phyloP scores from a whole-genome alignment of 92 coral and sea anemone genomes.

The Metridium senile region DNA sequence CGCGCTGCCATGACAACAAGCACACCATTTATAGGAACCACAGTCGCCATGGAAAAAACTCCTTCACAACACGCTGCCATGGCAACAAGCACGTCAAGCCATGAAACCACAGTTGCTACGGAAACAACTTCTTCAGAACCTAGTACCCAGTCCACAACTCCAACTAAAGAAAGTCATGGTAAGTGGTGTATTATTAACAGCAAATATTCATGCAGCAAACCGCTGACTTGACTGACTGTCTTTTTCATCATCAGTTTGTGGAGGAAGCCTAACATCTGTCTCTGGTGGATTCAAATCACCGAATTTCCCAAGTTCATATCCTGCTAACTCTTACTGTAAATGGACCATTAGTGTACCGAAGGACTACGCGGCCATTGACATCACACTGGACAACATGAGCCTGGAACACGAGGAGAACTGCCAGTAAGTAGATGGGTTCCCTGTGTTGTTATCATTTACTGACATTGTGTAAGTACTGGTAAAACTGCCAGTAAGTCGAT shows the following conservation, averaged over 20 bases:
- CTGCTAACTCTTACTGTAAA: slow-evolving; percentile 35
- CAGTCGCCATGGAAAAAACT: slow-evolving; percentile 24
- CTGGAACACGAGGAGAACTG: slow-evolving; percentile 31
- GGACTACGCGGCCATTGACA: slow-evolving; percentile 37
- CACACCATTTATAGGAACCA: slow-evolving; percentile 2
- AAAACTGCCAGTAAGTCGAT: slow-evolving; percentile 29
- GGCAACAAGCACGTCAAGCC: not conserved
- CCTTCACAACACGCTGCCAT: not conserved
- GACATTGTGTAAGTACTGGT: slow-evolving; percentile 6
- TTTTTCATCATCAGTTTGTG: slow-evolving; percentile 24
- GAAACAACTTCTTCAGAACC: slow-evolving; percentile 2
- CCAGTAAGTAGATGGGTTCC: slow-evolving; percentile 21
- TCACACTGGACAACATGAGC: slow-evolving; percentile 20
- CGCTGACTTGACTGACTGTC: not conserved
- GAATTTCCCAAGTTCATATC: slow-evolving; percentile 39
- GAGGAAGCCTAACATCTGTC: slow-evolving; percentile 3
- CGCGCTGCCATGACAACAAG: not conserved
- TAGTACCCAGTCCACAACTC: slow-evolving; percentile 1
- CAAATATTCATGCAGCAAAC: no score
- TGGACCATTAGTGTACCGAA: slow-evolving; percentile 39
- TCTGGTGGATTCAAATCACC: slow-evolving; percentile 39
- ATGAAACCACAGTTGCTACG: slow-evolving; percentile 14
- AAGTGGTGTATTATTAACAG: not conserved
- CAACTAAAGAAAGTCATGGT: not conserved
- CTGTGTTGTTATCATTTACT: slow-evolving; percentile 4